These are phyloP conservation scores for Vanessa cardui DNA, from an alignment of 2,888 invertebrate species.

Conservation along the genomic window DNA sequence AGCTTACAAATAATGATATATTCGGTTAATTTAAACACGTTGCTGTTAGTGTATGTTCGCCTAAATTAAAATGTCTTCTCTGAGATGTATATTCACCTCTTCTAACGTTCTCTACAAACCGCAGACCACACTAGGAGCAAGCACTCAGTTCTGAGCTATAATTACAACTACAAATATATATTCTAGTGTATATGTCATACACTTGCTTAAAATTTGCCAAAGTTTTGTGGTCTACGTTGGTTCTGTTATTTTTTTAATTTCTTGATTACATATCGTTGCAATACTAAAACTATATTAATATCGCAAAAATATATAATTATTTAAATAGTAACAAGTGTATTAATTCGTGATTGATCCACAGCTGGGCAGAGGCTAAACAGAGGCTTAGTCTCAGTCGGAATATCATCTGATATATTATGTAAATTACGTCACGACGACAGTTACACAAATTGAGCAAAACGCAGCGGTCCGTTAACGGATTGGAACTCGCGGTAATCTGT, in stretches of 20 bases:
- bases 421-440: too few species aligned
- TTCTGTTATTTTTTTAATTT: neutral
- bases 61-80: conserved; percentile 27
- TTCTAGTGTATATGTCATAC: neutral
- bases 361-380: too few species aligned
- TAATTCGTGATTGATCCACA: too few species aligned
- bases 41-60: conserved; percentile 23
- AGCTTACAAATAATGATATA: neutral
- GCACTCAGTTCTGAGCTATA: conserved; percentile 35
- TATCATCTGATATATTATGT: too few species aligned
- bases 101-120: conserved; percentile 32
- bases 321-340: too few species aligned
- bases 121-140: conserved; percentile 35
- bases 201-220: neutral
- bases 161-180: conserved; percentile 28
- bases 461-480: too few species aligned
- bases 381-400: too few species aligned
- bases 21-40: conserved; percentile 18
- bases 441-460: too few species aligned
- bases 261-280: too few species aligned
- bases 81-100: conserved; percentile 35
- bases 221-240: neutral
- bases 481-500: too few species aligned
- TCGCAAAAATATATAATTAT: too few species aligned
- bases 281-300: too few species aligned